These are phyloP conservation scores for Abramis brama DNA, from an alignment of 2,113 vertebrate species.

Conservation along the genomic window DNA sequence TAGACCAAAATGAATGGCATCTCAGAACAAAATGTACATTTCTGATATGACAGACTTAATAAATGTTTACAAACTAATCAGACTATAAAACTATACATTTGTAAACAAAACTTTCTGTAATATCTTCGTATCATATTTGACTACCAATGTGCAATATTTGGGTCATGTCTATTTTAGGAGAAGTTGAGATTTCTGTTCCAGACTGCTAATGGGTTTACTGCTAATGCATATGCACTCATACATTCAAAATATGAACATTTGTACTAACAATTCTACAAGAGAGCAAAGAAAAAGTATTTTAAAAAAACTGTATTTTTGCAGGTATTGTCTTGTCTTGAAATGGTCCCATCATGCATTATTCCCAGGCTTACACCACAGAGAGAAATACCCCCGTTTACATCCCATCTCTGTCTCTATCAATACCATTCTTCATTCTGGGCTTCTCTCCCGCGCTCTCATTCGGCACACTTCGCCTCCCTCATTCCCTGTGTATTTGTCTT, in stretches of 20 bases:
- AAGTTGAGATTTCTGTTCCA: not conserved
- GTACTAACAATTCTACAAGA: not conserved
- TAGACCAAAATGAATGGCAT: too few species aligned
- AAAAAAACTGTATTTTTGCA: not conserved
- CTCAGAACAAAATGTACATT: too few species aligned
- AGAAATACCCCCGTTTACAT: not conserved
- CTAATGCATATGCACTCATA: not conserved
- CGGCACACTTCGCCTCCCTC: not conserved
- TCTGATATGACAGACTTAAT: too few species aligned
- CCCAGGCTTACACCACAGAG: not conserved
- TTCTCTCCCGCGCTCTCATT: not conserved
- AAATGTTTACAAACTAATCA: too few species aligned
- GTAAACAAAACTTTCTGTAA: not conserved
- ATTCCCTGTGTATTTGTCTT: not conserved
- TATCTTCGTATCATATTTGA: not conserved
- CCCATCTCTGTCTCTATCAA: not conserved
- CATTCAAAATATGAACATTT: not conserved
- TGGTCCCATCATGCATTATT: not conserved
- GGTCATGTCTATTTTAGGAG: not conserved
- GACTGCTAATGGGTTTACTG: not conserved
- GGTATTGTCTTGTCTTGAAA: not conserved
- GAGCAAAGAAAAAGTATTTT: not conserved
- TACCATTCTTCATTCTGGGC: not conserved
- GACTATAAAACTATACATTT: too few species aligned
- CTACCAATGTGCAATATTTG: not conserved